Base-by-base conservation (phyloP, 2,797 vertebrate species). In the Scolopax rusticola region DNA sequence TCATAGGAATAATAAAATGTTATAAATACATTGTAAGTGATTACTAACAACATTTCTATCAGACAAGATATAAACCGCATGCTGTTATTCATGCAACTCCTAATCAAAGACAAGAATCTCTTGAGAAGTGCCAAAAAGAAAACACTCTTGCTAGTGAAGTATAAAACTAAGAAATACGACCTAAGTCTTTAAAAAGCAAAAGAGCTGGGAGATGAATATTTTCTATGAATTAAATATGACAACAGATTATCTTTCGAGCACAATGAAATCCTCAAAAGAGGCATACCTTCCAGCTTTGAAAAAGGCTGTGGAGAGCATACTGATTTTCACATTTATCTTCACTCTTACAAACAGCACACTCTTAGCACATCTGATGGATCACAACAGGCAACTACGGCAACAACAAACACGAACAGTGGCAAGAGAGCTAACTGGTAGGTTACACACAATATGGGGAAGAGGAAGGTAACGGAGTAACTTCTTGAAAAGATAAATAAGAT, bases 91-190 rank as follows among this genome's bases (percentile, higher is more conserved):
- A 54, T 17, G 50, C 76, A 91, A 86, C 33, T 84, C 68, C 79
- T 95, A 93, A 93, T 84, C 73, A 92, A 93, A 86, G 69, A 93
- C 41, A 82, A 94, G 78, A 87, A 87, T 80, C 87, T 90, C 93
- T 87, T 76, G 70, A 84, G 59, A 89, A 59, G 24, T 83, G 59
- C 48, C 47, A 79, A 61, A 89, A 86, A 79, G 38, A 78, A 89
- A 94, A 73, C 63, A 82, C 18, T 69, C 69, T 79, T 76, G 41
- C 27, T 65, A 12, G 33, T 69, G 15, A 82, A 89, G 30, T 84
- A 87, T 33, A 59, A 87, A 84, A 59, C 32, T 54, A 76, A 54
- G 68, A 89, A 92, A 95, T 50, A 36, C 6, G 81, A 53, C 12
- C 0, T 10, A 73, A 68, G 33, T 76, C 70, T 76, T 89, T 59